Evolutionary conservation across 2,797 vertebrate genomes (phyloP).

Genomic region (Gymnothorax javanicus): DNA sequence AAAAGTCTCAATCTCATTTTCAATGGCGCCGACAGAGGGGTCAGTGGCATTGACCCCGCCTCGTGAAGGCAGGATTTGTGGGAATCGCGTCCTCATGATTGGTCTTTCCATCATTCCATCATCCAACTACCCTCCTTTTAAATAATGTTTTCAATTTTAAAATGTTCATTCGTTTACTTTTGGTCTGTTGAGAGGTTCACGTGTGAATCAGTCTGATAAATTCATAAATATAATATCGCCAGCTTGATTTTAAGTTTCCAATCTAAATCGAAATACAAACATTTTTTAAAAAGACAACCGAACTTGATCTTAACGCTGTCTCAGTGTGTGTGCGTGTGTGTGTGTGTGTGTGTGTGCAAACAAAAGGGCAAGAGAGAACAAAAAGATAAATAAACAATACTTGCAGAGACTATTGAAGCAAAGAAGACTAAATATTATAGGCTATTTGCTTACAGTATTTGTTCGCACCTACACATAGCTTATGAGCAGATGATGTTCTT

Average conservation of each 20-base stretch:
- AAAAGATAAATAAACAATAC: not conserved
- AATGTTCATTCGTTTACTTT: not conserved
- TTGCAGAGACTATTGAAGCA: no score
- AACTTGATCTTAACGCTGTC: not conserved
- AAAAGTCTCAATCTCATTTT: slow-evolving; percentile 37
- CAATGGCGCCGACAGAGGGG: slow-evolving; percentile 37
- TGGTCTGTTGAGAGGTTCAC: not conserved
- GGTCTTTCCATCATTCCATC: not conserved
- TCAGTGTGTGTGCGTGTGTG: not conserved
- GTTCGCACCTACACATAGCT: no score
- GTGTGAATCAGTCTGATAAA: not conserved
- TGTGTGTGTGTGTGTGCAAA: not conserved
- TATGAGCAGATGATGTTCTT: no score
- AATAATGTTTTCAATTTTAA: not conserved
- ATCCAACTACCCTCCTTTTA: not conserved
- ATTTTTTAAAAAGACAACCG: not conserved
- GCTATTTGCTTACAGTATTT: no score
- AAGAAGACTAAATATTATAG: no score
- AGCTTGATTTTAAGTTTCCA: not conserved
- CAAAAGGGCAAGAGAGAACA: not conserved
- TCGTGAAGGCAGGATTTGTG: slow-evolving; percentile 12
- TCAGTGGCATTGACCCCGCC: slow-evolving; percentile 40
- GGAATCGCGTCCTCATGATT: slow-evolving; percentile 2
- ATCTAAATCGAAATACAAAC: not conserved
- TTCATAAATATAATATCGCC: not conserved